Evolutionary conservation across 2,797 vertebrate genomes (phyloP).

Genomic region (Poeciliopsis infans): DNA sequence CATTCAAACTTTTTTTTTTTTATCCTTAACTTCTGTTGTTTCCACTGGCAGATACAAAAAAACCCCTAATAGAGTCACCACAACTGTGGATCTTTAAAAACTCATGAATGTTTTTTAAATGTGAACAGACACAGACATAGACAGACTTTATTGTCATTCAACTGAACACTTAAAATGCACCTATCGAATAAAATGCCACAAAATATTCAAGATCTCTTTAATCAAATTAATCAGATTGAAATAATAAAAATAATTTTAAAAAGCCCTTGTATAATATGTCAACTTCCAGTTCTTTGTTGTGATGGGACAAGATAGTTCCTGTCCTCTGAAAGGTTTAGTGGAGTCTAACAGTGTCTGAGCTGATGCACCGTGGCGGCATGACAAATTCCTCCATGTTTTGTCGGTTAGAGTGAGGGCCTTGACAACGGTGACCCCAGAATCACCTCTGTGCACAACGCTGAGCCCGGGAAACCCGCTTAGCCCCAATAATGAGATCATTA

Average conservation of each 20-base stretch:
- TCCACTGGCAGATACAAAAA: neutral
- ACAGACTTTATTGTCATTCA: neutral
- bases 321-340: constrained; percentile 20
- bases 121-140: neutral
- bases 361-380: constrained; percentile 47
- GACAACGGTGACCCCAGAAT: constrained; percentile 78
- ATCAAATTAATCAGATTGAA: neutral
- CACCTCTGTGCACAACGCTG: constrained; percentile 71
- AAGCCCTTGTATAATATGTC: neutral
- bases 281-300: constrained; percentile 28
- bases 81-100: neutral
- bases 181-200: no score
- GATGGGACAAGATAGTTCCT: constrained; percentile 13
- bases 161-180: no score
- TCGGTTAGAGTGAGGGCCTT: constrained; percentile 61
- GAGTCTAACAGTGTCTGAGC: constrained; percentile 44
- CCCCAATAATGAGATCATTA: constrained; percentile 86
- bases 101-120: neutral
- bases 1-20: neutral
- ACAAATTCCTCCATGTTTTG: constrained; percentile 67
- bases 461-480: constrained; percentile 59
- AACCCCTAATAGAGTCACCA: neutral
- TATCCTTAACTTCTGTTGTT: neutral
- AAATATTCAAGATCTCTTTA: neutral
- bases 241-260: neutral